Evolutionary conservation across 1,140 invertebrate genomes (phyloP).

Genomic region (Neuroterus valhalla): DNA sequence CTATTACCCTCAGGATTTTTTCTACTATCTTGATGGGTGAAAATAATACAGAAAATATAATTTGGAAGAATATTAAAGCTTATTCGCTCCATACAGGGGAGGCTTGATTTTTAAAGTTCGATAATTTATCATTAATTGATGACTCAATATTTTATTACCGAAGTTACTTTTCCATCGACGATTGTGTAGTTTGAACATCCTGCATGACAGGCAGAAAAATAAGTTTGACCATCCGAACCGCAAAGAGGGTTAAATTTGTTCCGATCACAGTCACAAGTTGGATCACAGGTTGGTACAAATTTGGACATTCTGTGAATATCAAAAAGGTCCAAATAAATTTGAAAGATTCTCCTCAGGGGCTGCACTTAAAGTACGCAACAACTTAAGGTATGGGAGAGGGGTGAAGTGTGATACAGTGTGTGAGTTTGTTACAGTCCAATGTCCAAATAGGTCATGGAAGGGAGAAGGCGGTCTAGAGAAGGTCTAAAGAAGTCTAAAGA

Average conservation of each 20-base stretch:
- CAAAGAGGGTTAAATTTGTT: conserved; percentile 90
- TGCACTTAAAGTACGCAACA: too few relatives aligned
- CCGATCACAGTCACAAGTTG: conserved; percentile 82
- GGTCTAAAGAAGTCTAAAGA: too few relatives aligned
- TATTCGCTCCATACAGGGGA: too few relatives aligned
- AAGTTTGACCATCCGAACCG: conserved; percentile 85
- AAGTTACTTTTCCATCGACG: conserved; percentile 77
- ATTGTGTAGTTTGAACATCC: conserved; percentile 84
- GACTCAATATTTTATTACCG: conserved; percentile 59
- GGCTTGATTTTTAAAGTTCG: too few relatives aligned
- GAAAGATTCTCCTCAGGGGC: too few relatives aligned
- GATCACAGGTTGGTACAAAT: conserved; percentile 80
- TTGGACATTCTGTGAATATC: conserved; percentile 63
- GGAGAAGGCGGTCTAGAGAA: too few relatives aligned
- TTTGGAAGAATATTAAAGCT: not conserved
- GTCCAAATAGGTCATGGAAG: too few relatives aligned
- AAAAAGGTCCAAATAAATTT: conserved; percentile 31
- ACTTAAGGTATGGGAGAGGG: too few relatives aligned
- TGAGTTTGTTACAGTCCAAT: too few relatives aligned
- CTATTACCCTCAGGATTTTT: not conserved
- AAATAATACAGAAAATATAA: not conserved
- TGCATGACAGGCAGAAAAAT: conserved; percentile 92
- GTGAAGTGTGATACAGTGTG: too few relatives aligned
- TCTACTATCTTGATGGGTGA: not conserved
- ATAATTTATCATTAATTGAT: not conserved